Conservation (phyloP, 2,113 vertebrate genomes). For the Onychostoma macrolepis region DNA sequence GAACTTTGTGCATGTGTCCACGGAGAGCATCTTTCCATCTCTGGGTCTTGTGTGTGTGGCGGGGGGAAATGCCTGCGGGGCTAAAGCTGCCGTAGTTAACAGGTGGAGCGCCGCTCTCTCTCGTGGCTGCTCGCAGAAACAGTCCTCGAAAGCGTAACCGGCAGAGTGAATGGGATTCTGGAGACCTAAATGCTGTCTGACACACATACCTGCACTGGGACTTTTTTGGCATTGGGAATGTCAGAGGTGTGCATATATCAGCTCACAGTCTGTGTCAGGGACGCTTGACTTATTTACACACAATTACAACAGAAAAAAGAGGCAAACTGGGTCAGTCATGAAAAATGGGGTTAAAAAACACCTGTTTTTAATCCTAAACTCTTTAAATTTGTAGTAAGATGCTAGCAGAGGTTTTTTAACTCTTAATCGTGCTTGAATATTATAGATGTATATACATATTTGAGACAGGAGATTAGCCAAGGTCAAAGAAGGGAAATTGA, state of each 20-base stretch:
- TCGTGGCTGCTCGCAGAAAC: conserved; percentile 23
- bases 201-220: conserved; percentile 35
- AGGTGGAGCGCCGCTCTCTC: conserved; percentile 53
- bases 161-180: neutral
- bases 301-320: neutral
- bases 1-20: conserved; percentile 53
- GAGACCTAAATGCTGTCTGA: conserved; percentile 28
- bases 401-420: neutral
- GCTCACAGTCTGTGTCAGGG: conserved; percentile 5
- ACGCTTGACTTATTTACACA: neutral
- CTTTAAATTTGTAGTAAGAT: neutral
- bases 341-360: neutral
- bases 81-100: conserved; percentile 58
- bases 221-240: conserved; percentile 19
- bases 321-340: conserved; percentile 4
- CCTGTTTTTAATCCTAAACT: neutral
- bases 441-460: neutral
- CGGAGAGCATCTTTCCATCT: conserved; percentile 46
- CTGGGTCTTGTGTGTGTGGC: conserved; percentile 27
- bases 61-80: conserved; percentile 34
- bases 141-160: conserved; percentile 23
- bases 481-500: conserved; percentile 45
- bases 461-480: conserved; percentile 44
- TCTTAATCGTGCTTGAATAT: neutral
- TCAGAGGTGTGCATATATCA: conserved; percentile 27